Conservation (phyloP, 2,797 vertebrate genomes). For the Sternarchorhynchus goeldii region DNA sequence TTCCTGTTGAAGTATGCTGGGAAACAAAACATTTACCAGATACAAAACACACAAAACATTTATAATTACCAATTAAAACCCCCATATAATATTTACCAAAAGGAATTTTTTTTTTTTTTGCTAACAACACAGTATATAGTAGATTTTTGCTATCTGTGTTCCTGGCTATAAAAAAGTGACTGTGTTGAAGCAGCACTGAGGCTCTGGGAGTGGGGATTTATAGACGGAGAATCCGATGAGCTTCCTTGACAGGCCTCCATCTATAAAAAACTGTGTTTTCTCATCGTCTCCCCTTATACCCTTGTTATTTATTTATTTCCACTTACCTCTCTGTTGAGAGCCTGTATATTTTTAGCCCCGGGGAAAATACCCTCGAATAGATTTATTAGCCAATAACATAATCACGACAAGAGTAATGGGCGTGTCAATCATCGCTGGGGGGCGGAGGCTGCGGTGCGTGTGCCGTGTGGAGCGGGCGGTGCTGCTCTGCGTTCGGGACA, state of each 20-base stretch:
- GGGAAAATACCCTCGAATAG: conserved; percentile 67
- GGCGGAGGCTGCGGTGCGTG: conserved; percentile 34
- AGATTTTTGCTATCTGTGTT: neutral
- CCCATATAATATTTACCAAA: conserved; percentile 15
- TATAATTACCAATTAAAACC: conserved; percentile 10
- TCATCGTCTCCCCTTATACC: conserved; percentile 2
- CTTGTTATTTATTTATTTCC: conserved; percentile 57
- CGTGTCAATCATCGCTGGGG: conserved; percentile 67
- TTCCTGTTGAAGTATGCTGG: conserved; percentile 24
- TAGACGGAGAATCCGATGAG: neutral
- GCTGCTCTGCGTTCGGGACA: conserved; percentile 14
- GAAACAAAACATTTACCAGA: neutral
- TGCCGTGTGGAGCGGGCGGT: conserved; percentile 5
- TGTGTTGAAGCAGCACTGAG: neutral
- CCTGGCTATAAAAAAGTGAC: neutral
- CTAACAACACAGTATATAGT: neutral
- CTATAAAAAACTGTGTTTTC: conserved; percentile 11
- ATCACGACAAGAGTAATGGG: conserved; percentile 74
- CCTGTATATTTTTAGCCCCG: conserved; percentile 62
- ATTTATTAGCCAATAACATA: conserved; percentile 77
- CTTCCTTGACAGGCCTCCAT: neutral
- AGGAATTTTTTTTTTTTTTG: neutral
- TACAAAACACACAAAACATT: too few species aligned
- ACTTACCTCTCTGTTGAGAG: conserved; percentile 61
- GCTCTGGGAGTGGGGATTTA: neutral